phyloP scores from a whole-genome alignment of 2,888 invertebrate genomes.

The Anaspis maculata region DNA sequence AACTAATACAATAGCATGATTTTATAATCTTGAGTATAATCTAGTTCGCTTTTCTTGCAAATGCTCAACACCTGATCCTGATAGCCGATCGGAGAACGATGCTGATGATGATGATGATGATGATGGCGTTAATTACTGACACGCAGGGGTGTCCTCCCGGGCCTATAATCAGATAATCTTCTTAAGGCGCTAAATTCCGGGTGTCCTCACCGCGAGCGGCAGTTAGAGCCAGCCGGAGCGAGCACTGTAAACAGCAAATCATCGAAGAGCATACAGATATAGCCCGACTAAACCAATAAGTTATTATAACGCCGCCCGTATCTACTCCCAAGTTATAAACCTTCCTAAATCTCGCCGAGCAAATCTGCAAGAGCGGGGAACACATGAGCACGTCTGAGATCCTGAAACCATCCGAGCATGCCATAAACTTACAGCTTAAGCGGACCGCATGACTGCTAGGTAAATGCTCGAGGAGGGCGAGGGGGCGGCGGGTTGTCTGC shows the following conservation, averaged over 20 bases:
- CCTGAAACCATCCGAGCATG: constrained; percentile 38
- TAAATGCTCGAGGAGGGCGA: constrained; percentile 25
- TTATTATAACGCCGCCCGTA: constrained; percentile 29
- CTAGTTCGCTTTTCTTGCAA: too few species aligned
- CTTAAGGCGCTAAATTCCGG: constrained; percentile 22
- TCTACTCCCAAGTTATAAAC: constrained; percentile 35
- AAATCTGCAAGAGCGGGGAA: constrained; percentile 36
- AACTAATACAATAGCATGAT: too few species aligned
- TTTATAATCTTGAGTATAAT: too few species aligned
- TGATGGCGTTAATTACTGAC: neutral
- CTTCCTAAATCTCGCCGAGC: constrained; percentile 38
- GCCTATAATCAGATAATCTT: constrained; percentile 23
- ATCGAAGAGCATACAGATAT: constrained; percentile 37
- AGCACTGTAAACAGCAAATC: constrained; percentile 34
- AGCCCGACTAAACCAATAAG: constrained; percentile 37
- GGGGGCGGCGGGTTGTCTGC: too few species aligned
- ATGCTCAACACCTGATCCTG: too few species aligned
- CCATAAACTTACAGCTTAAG: constrained; percentile 42
- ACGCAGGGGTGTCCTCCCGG: constrained; percentile 1
- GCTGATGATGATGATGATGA: neutral
- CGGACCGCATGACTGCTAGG: constrained; percentile 42
- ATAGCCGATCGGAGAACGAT: too few species aligned
- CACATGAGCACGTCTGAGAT: constrained; percentile 37
- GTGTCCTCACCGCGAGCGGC: constrained; percentile 18
- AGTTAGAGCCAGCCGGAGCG: constrained; percentile 14